Base-by-base conservation (phyloP, 2,888 invertebrate species). In the Chalcosyrphus nemorum region DNA sequence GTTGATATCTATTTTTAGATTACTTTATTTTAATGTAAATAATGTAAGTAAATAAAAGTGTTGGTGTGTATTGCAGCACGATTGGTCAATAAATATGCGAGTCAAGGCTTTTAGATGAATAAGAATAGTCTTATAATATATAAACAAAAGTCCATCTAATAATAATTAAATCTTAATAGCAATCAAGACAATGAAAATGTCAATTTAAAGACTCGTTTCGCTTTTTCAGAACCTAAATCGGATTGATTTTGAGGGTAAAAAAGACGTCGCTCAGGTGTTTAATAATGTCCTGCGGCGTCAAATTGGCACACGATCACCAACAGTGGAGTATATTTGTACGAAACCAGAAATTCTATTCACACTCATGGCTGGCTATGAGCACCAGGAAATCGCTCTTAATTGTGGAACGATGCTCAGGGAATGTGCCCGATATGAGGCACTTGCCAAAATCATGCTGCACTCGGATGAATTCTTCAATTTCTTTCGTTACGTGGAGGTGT, bases 391-490 rank as follows among this genome's bases (percentile, higher is more conserved):
- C 90, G 99, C 99, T 78, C 94, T 99, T 84, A 99, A 98, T 92
- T 99, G 99, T 92, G 99, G 99, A 81, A 98, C 97, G 87, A 99
- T 99, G 99, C 93, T 99, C 88, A 94, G 99, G 76, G 99, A 99
- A 92, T 99, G 99, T 93, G 97, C 98, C 87, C 94, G 99, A 91
- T 98, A 99, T 90, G 99, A 99, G 93, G 98, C 98, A 78, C 93
- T 99, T 91, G 99, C 99, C 86, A 99, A 99, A 93, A 98, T 99
- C 88, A 97, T 99, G 95, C 94, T 99, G 89, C 96, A 98, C 93
- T 97, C 98, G 84, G 97, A 98, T 88, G 97, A 98, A 92, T 99
- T 99, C 94, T 99, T 98, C 92, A 98, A 99, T 93, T 99, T 99
- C 94, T 99, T 99, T 93, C 95, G 96, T 92, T 99, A 99, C 92